A percentile compares a stretch with the other conserved stretches of the same genome.
Evolutionary conservation across 1,140 invertebrate genomes (phyloP).

Genomic region (Dreissena rostriformis): DNA sequence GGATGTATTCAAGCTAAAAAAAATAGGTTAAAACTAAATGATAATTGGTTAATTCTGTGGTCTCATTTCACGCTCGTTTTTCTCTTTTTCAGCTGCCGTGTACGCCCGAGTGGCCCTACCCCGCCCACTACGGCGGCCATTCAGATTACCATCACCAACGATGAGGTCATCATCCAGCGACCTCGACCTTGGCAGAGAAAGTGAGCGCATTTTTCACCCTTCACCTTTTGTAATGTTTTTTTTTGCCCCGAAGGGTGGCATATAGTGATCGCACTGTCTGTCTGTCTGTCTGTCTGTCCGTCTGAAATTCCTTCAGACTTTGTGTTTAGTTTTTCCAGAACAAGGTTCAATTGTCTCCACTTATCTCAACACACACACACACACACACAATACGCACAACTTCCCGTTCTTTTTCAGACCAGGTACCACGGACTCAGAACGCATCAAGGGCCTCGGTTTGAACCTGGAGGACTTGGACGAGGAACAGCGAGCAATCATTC

Average conservation of each 20-base stretch:
- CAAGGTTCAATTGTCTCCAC: too few species aligned
- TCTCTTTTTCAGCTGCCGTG: slow-evolving; percentile 67
- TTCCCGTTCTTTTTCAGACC: slow-evolving; percentile 38
- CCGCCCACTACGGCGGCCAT: slow-evolving; percentile 77
- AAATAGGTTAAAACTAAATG: too few species aligned
- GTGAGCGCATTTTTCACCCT: slow-evolving; percentile 52
- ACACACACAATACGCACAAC: too few species aligned
- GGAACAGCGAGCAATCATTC: slow-evolving; percentile 67
- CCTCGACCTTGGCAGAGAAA: slow-evolving; percentile 77
- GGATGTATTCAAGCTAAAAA: too few species aligned
- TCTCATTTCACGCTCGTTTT: too few species aligned
- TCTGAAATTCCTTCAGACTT: too few species aligned
- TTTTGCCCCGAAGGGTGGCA: too few species aligned
- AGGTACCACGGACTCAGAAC: slow-evolving; percentile 69
- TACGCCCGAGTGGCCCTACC: slow-evolving; percentile 63
- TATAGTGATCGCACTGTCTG: too few species aligned
- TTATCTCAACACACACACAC: too few species aligned
- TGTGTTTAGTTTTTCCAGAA: too few species aligned
- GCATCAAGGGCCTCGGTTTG: slow-evolving; percentile 60
- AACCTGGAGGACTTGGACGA: slow-evolving; percentile 72
- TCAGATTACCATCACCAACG: slow-evolving; percentile 73
- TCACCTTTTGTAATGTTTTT: not conserved
- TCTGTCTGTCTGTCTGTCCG: too few species aligned
- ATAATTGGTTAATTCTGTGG: too few species aligned
- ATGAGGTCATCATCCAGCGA: slow-evolving; percentile 74